Conservation (phyloP, 2,797 vertebrate species). For the Dryobates pubescens region DNA sequence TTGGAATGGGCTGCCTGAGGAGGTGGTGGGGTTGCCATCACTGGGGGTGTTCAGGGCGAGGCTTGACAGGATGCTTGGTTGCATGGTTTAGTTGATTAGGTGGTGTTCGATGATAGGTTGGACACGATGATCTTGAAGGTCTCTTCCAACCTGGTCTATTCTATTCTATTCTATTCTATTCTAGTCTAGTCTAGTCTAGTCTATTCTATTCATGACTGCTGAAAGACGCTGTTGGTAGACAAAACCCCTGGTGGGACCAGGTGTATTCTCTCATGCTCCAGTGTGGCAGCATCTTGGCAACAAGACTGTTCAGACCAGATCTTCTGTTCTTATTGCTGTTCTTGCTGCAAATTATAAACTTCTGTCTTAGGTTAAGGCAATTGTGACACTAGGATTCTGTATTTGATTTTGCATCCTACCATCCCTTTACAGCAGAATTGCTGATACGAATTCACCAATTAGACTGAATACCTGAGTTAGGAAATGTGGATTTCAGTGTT, state of each 20-base stretch:
- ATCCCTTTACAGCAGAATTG: not conserved
- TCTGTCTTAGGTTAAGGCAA: not conserved
- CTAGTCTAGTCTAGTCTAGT: no score
- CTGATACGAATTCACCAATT: not conserved
- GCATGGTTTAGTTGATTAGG: no score
- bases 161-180: no score
- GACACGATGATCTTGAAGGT: no score
- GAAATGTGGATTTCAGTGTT: not conserved
- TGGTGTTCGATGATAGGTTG: no score
- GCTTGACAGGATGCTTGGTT: no score
- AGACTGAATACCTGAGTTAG: not conserved
- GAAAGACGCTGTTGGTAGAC: not conserved
- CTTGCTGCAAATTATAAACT: not conserved
- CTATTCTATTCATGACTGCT: not conserved
- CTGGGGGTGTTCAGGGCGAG: no score
- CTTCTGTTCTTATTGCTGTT: not conserved
- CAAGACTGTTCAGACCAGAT: not conserved
- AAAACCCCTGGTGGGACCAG: not conserved
- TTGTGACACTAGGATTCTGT: not conserved
- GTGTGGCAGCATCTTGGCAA: not conserved
- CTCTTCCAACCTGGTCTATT: no score
- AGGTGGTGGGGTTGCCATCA: no score
- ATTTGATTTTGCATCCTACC: not conserved
- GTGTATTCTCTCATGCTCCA: not conserved
- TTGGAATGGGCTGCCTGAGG: no score